Conservation (phyloP, 1,140 invertebrate species). For the Cheumatopsyche charites region DNA sequence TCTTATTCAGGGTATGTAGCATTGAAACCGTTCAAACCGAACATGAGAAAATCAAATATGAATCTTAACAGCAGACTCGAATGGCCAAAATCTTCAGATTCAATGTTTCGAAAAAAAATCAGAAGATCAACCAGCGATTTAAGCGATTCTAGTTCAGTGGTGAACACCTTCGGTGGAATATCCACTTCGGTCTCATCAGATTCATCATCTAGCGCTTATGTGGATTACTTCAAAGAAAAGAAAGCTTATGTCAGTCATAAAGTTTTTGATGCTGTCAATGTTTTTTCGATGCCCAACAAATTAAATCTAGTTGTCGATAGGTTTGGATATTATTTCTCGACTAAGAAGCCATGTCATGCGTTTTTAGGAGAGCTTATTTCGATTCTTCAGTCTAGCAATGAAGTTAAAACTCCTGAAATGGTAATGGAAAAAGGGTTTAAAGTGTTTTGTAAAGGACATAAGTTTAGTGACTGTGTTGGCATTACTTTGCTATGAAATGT, state of each 20-base stretch:
- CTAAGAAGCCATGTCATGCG: conserved; percentile 54
- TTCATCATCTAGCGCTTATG: background rate
- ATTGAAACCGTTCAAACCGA: conserved; percentile 15
- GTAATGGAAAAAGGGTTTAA: conserved; percentile 35
- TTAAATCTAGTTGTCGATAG: conserved; percentile 51
- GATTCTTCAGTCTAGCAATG: conserved; percentile 28
- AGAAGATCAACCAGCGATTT: conserved; percentile 1
- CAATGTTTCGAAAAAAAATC: background rate
- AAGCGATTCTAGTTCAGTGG: conserved; percentile 3
- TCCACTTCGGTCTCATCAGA: background rate
- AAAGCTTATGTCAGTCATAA: conserved; percentile 9
- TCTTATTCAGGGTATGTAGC: conserved; percentile 20
- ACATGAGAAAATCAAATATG: background rate
- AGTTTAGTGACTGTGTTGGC: conserved; percentile 30
- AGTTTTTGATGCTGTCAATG: conserved; percentile 40
- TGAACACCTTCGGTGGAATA: conserved; percentile 23
- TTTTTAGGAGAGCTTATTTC: conserved; percentile 53
- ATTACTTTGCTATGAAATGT: conserved; percentile 27
- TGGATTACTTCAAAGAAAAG: conserved; percentile 26
- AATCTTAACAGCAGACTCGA: background rate
- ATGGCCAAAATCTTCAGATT: background rate
- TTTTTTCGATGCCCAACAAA: conserved; percentile 46
- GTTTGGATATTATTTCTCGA: conserved; percentile 52
- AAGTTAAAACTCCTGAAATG: conserved; percentile 6
- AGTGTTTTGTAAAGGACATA: conserved; percentile 37